Base-by-base conservation (phyloP, 1,140 invertebrate genomes). In the Achroia grisella region DNA sequence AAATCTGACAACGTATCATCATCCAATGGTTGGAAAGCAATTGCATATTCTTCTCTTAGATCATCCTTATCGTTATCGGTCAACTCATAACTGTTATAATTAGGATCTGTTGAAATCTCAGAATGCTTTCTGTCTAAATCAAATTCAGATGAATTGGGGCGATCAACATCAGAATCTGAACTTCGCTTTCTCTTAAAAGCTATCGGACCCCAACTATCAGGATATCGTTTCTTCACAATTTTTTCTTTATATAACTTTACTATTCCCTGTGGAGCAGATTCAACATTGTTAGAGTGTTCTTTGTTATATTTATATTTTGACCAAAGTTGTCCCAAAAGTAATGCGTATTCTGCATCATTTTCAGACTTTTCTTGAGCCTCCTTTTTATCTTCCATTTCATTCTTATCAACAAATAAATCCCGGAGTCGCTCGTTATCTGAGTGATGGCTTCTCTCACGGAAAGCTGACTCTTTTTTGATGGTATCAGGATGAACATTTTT, bases 301-400 rank as follows among this genome's bases (percentile, higher is more conserved):
- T 76, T 84, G 51, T 89, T 86, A 49, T 88, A 84, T 64, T 89
- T 87, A 53, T 90, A 89, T 68, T 90, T 89, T 28, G 89, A 86
- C 88, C 88, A 90, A 23, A 90, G 72, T 46, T 89, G 82, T 35
- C 86, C 81, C 40, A 90, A 60, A 10, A 89, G 72, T 39, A 89
- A 70, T 13, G 86, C 87, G 49, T 89, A 89, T 45, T 88, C 87
- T 29, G 72, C 77, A 50, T 87, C 84, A 31, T 84, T 86, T 48
- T 88, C 81, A 41, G 80, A 67, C 31, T 62, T 63, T 27, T 85
- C 81, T 39, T 80, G 61, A 35, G 79, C 63, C 50, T 88, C 66
- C 36, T 78, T 73, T 45, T 78, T 73, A 4, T 80, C 72, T 47
- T 77, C 76, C 8, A 39, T 58, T 47, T 83, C 88, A 50, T 88